These are phyloP conservation scores for Hippocampus abdominalis DNA, from an alignment of 2,113 vertebrate species.

Conservation along the genomic window DNA sequence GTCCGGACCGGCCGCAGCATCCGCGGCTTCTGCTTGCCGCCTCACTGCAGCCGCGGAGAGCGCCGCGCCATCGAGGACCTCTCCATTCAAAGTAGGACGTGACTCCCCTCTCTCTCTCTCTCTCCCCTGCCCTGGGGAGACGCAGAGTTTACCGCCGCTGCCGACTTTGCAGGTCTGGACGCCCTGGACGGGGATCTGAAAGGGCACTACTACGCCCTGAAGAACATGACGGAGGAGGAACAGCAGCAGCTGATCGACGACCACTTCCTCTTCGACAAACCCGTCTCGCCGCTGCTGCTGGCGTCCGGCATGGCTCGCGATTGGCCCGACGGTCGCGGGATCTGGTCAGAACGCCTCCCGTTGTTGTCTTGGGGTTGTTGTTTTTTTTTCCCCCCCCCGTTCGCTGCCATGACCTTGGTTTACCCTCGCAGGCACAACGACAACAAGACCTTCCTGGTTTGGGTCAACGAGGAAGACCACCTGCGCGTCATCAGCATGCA, in stretches of 20 bases:
- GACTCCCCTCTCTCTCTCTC: too few relatives aligned
- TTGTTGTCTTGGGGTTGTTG: too few relatives aligned
- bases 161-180: slow-evolving; percentile 58
- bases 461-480: slow-evolving; percentile 97
- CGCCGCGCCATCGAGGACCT: slow-evolving; percentile 87
- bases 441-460: slow-evolving; percentile 93
- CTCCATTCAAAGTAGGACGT: slow-evolving; percentile 81
- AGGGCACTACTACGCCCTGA: slow-evolving; percentile 88
- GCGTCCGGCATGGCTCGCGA: slow-evolving; percentile 91
- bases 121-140: too few relatives aligned
- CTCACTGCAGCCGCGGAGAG: slow-evolving; percentile 93
- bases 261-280: slow-evolving; percentile 96
- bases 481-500: slow-evolving; percentile 97
- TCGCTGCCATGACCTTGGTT: background rate
- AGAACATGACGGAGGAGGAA: slow-evolving; percentile 91
- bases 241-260: slow-evolving; percentile 96
- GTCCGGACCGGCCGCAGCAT: slow-evolving; percentile 92
- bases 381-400: background rate
- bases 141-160: too few relatives aligned
- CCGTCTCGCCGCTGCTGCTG: slow-evolving; percentile 88
- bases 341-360: slow-evolving; percentile 77
- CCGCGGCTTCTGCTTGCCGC: slow-evolving; percentile 88
- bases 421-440: slow-evolving; percentile 84
- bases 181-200: slow-evolving; percentile 84
- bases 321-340: slow-evolving; percentile 90